Conservation (phyloP, 35 echinoderm and acorn worm species). For the Heliocidaris tuberculata region DNA sequence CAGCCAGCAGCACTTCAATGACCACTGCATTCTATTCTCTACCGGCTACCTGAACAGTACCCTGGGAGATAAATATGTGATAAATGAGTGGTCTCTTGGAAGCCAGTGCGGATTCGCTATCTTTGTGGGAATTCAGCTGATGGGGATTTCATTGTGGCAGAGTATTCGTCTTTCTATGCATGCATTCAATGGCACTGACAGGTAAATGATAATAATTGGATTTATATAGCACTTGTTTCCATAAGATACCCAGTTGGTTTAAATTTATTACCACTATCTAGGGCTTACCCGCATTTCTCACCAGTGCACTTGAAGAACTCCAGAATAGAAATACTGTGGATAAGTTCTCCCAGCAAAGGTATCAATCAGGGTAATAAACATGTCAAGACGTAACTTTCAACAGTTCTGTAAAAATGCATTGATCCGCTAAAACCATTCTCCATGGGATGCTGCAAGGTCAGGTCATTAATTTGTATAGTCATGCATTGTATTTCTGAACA, state of each 20-base stretch:
- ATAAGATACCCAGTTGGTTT: background rate
- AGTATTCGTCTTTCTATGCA: slow-evolving; percentile 53
- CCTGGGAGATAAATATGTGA: background rate
- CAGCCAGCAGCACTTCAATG: slow-evolving; percentile 46
- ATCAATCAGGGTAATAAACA: too few relatives aligned
- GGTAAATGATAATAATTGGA: background rate
- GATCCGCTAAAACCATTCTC: too few relatives aligned
- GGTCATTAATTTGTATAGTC: too few relatives aligned
- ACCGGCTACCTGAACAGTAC: slow-evolving; percentile 1
- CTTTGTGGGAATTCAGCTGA: slow-evolving; percentile 31
- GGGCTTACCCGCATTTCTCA: background rate
- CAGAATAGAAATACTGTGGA: too few relatives aligned
- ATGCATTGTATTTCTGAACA: too few relatives aligned
- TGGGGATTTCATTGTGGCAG: slow-evolving; percentile 51
- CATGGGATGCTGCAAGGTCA: too few relatives aligned
- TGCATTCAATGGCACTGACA: slow-evolving; percentile 56
- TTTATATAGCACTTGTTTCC: background rate
- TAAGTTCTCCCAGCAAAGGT: too few relatives aligned
- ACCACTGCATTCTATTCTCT: slow-evolving; percentile 51
- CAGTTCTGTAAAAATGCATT: too few relatives aligned
- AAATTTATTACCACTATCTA: background rate
- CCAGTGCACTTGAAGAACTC: background rate
- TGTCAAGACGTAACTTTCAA: too few relatives aligned
- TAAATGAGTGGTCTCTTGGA: slow-evolving; percentile 25
- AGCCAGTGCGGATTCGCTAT: slow-evolving; percentile 60